Evolutionary conservation across 2,797 vertebrate species (phyloP).

Genomic region (Gorsachius magnificus): DNA sequence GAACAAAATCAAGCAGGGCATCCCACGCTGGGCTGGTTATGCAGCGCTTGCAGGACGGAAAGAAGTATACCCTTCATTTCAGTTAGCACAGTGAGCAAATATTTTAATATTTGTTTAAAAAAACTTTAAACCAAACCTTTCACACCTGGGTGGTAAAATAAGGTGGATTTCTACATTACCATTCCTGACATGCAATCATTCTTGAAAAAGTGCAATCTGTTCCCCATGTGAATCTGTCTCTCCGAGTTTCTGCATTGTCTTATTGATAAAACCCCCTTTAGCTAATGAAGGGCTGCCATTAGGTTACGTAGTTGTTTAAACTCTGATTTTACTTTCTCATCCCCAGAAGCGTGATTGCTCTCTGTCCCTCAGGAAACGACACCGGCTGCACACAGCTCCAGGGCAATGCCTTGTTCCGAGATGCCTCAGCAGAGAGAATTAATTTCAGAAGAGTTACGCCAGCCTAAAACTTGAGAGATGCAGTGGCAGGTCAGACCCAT

Average conservation of each 20-base stretch:
- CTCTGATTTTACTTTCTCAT: neutral
- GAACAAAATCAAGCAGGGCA: neutral
- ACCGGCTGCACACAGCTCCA: neutral
- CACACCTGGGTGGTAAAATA: neutral
- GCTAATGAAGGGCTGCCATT: neutral
- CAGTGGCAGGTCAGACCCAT: neutral
- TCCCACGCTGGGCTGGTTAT: neutral
- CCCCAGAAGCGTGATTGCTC: accelerated
- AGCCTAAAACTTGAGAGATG: neutral
- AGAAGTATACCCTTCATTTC: neutral
- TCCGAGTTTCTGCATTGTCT: neutral
- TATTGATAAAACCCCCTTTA: neutral
- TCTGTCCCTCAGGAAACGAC: neutral
- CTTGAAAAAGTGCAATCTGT: neutral
- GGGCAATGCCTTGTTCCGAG: neutral
- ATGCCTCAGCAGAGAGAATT: neutral
- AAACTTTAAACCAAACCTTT: neutral
- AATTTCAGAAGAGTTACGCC: neutral
- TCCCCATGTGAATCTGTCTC: neutral
- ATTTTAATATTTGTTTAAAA: too few species aligned
- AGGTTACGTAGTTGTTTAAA: neutral
- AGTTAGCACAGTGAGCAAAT: neutral
- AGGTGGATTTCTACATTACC: neutral
- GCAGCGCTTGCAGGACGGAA: neutral
- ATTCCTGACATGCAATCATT: neutral